Conservation (phyloP, 2,888 invertebrate genomes). For the Drosophila bunnanda region DNA sequence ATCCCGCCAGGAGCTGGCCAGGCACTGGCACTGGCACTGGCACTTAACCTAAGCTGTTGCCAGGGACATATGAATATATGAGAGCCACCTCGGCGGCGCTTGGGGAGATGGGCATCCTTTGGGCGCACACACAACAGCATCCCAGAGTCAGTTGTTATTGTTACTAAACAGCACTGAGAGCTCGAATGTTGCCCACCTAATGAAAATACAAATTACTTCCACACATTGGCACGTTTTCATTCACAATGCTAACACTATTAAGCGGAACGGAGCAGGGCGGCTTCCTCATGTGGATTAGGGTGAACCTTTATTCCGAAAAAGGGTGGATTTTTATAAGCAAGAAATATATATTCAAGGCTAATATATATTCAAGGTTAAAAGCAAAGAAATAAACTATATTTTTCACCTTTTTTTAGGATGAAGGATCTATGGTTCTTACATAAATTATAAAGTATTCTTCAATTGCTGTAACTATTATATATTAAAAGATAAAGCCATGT, state of each 20-base stretch:
- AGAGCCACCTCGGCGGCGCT: not conserved
- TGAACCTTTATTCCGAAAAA: not conserved
- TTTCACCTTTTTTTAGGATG: no score
- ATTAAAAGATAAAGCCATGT: no score
- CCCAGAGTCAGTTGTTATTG: conserved; percentile 10
- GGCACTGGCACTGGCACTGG: conserved; percentile 18
- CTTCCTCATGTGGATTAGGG: not conserved
- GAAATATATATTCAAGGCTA: no score
- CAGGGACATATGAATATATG: conserved; percentile 34
- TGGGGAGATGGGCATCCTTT: conserved; percentile 6
- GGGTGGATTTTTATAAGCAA: no score
- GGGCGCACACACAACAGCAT: conserved; percentile 1
- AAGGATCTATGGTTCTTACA: no score
- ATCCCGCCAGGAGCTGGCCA: conserved; percentile 20
- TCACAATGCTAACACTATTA: conserved; percentile 40
- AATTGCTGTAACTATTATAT: no score
- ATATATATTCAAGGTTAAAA: no score
- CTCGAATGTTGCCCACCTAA: conserved; percentile 74
- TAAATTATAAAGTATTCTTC: no score
- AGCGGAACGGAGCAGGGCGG: conserved; percentile 10
- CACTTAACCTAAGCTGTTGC: conserved; percentile 53
- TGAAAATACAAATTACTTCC: conserved; percentile 83
- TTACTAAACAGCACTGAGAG: conserved; percentile 18
- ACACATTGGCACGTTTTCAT: conserved; percentile 79
- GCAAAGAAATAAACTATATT: no score